These are phyloP conservation scores for Sarcophaga peregrina DNA, from an alignment of 1,140 invertebrate genomes.

Conservation along the genomic window DNA sequence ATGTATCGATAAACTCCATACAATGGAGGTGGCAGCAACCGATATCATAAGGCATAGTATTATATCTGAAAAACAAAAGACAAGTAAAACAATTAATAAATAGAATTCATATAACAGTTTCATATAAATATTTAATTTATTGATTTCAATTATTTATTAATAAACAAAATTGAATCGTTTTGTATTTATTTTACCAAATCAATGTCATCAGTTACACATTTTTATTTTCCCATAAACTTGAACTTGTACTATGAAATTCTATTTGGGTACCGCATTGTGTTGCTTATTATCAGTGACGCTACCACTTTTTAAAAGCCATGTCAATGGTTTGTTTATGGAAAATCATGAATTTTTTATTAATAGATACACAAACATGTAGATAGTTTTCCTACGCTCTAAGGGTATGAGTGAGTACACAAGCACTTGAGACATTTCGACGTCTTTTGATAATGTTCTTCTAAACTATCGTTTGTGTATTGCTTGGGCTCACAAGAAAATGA, in stretches of 20 bases:
- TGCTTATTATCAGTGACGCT: too few relatives aligned
- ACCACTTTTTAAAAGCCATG: neutral
- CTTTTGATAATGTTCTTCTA: neutral
- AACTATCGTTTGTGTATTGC: neutral
- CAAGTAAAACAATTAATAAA: neutral
- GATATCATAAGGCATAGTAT: constrained; percentile 61
- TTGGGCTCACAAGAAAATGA: neutral
- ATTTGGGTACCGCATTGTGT: neutral
- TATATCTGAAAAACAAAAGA: constrained; percentile 48
- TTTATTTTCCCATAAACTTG: constrained; percentile 3
- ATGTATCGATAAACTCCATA: constrained; percentile 58
- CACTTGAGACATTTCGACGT: constrained; percentile 3
- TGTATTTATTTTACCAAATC: neutral
- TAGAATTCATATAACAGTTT: too few relatives aligned
- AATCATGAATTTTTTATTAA: constrained; percentile 1
- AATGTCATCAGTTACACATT: neutral
- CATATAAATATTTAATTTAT: too few relatives aligned
- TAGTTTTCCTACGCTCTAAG: neutral
- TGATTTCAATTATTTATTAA: too few relatives aligned
- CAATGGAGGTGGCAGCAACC: constrained; percentile 57
- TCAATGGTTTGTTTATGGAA: constrained; percentile 5
- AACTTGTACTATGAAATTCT: neutral
- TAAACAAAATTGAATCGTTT: too few relatives aligned
- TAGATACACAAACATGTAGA: neutral
- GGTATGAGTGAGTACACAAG: neutral